Evolutionary conservation across 2,797 vertebrate species (phyloP).

Genomic region (Pseudochaenichthys georgianus): DNA sequence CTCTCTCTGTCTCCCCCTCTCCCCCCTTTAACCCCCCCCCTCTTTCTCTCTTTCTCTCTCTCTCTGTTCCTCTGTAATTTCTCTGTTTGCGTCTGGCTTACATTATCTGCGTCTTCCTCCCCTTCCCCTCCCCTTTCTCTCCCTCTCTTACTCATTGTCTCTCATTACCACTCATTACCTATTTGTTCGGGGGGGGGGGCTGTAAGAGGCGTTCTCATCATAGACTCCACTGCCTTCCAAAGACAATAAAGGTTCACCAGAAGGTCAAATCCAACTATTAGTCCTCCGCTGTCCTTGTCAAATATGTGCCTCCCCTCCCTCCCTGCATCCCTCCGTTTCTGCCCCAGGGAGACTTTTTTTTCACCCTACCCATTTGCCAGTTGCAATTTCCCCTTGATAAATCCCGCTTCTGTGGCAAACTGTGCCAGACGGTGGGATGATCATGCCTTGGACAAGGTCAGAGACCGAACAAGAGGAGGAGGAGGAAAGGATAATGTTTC

Average conservation of each 20-base stretch:
- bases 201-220: slow-evolving; percentile 57
- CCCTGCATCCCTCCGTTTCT: slow-evolving; percentile 40
- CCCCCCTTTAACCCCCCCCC: too few relatives aligned
- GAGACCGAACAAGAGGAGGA: slow-evolving; percentile 64
- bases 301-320: slow-evolving; percentile 63
- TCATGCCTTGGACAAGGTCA: slow-evolving; percentile 73
- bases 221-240: slow-evolving; percentile 54
- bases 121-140: slow-evolving; percentile 57
- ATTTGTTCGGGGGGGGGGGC: slow-evolving; percentile 57
- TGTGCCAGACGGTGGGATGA: slow-evolving; percentile 76
- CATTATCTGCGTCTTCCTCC: slow-evolving; percentile 72
- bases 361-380: slow-evolving; percentile 76
- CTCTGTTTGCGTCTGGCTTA: slow-evolving; percentile 75
- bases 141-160: slow-evolving; percentile 84
- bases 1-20: slow-evolving; percentile 27
- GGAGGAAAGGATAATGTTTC: slow-evolving; percentile 64
- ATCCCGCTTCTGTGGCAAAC: slow-evolving; percentile 79
- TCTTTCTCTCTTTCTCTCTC: slow-evolving; percentile 44
- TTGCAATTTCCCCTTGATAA: slow-evolving; percentile 85
- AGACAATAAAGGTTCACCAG: slow-evolving; percentile 71
- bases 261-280: slow-evolving; percentile 70
- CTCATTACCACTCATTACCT: slow-evolving; percentile 79
- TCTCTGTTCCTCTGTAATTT: slow-evolving; percentile 64
- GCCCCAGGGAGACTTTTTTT: slow-evolving; percentile 53
- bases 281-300: slow-evolving; percentile 58